Evolutionary conservation across 2,797 vertebrate species (phyloP), one percentile per base, ranked within the genome.

Genomic region (Sebastes melanostomus): DNA sequence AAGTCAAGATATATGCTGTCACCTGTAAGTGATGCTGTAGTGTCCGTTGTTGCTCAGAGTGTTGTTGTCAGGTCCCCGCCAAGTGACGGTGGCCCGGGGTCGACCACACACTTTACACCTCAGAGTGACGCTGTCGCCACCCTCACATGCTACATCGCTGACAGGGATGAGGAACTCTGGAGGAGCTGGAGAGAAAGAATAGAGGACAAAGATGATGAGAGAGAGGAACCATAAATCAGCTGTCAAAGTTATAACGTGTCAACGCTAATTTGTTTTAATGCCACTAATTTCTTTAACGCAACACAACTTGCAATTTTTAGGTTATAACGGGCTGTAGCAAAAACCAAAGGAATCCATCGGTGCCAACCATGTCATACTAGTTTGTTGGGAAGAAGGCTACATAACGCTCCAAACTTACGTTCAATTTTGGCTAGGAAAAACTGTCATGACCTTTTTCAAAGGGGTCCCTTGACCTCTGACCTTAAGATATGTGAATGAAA

Each of bases 81-180:
- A 99, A 63, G 96, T 96, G 91, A 98, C 72, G 0, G 96, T 96
- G 93, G 97, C 96, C 91, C 96, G 97, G 72, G 97, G 97, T 77
- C 97, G 97, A 89, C 97, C 96, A 71, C 97, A 98, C 82, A 98
- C 95, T 93, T 97, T 98, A 93, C 97, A 98, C 89, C 96, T 96
- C 82, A 99, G 94, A 90, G 97, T 97, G 82, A 98, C 95, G 29
- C 95, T 97, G 92, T 98, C 96, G 74, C 97, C 98, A 90, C 94
- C 96, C 92, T 99, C 98, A 88, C 98, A 99, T 24, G 95, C 96
- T 88, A 96, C 95, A 87, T 99, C 97, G 74, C 95, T 96, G 86
- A 99, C 93, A 2, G 97, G 97, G 84, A 97, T 84, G 85, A 98
- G 94, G 87, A 99, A 97, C 91, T 99, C 98, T 65, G 98, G 98